Conservation (phyloP, 2,888 invertebrate species). For the Chorisops tibialis region DNA sequence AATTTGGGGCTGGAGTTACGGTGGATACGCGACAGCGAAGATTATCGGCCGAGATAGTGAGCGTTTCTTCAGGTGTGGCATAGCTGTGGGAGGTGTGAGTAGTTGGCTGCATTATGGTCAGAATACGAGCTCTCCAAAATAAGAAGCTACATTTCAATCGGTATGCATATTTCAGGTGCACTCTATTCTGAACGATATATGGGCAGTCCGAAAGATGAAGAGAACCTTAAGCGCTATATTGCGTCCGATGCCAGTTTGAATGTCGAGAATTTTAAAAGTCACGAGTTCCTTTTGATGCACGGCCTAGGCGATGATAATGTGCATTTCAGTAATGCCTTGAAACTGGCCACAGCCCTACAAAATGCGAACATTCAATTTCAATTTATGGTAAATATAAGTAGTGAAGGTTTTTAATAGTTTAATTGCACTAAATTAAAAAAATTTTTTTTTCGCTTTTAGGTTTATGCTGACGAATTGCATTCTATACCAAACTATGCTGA, state of each 20-base stretch:
- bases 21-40: constrained; percentile 81
- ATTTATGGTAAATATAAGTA: constrained; percentile 64
- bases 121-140: too few species aligned
- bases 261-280: constrained; percentile 64
- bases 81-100: constrained; percentile 89
- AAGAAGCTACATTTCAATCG: too few species aligned
- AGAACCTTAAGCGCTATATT: constrained; percentile 70
- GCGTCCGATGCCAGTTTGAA: constrained; percentile 65
- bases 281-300: constrained; percentile 78
- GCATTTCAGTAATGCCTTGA: constrained; percentile 78
- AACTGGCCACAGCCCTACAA: constrained; percentile 73
- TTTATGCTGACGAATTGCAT: too few species aligned
- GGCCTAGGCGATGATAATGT: constrained; percentile 91
- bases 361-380: constrained; percentile 74
- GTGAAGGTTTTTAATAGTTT: too few species aligned
- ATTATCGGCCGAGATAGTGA: constrained; percentile 67
- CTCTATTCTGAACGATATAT: constrained; percentile 93
- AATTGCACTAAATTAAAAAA: too few species aligned
- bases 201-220: constrained; percentile 70
- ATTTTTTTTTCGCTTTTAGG: too few species aligned
- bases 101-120: constrained; percentile 78
- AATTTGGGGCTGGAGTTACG: constrained; percentile 78
- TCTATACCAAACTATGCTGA: too few species aligned
- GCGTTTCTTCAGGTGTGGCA: constrained; percentile 76
- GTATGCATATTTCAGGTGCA: constrained; percentile 71